phyloP scores from a whole-genome alignment of 2,113 vertebrate species.

The Pseudorectes ferrugineus region DNA sequence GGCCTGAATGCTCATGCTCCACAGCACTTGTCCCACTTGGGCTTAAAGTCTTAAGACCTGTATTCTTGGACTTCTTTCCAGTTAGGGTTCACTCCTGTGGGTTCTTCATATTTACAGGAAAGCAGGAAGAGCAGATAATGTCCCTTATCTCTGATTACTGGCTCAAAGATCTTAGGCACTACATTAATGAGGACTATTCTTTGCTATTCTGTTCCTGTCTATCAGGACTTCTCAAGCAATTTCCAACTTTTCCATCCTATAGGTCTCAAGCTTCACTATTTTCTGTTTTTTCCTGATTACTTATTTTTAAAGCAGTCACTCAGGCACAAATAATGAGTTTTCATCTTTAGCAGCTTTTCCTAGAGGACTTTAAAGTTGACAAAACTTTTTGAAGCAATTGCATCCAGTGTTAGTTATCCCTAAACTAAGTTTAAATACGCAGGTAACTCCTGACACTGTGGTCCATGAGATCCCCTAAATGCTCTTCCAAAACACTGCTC shows the following conservation, averaged over 20 bases:
- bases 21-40: not conserved
- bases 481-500: not conserved
- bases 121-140: not conserved
- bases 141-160: not conserved
- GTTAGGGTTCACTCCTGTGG: not conserved
- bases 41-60: not conserved
- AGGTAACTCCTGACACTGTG: not conserved
- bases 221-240: not conserved
- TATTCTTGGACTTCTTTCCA: not conserved
- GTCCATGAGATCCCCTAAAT: not conserved
- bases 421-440: not conserved
- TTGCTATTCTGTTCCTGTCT: not conserved
- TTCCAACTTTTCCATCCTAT: not conserved
- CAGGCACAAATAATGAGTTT: not conserved
- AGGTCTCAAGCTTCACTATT: not conserved
- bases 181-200: not conserved
- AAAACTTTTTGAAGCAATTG: not conserved
- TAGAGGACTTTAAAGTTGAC: not conserved
- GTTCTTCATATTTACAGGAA: not conserved
- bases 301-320: not conserved
- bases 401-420: not conserved
- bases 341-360: not conserved
- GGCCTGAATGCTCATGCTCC: not conserved
- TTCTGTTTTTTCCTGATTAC: fast-evolving
- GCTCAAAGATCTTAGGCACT: not conserved